These are phyloP conservation scores for Xenopus borealis DNA, from an alignment of 2,113 vertebrate species.

Conservation along the genomic window DNA sequence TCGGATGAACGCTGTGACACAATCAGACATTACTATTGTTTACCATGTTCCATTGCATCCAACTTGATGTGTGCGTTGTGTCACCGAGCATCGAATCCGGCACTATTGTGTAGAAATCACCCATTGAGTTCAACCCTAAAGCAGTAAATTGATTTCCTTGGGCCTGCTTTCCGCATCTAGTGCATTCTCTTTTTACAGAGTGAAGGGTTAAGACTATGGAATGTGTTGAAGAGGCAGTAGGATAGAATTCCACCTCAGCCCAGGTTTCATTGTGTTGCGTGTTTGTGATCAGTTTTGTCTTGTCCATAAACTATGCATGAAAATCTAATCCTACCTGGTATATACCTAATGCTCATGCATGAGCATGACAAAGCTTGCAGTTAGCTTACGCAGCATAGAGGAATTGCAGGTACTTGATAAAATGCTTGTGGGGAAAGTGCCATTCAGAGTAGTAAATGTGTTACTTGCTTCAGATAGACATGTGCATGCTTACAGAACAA, in stretches of 20 bases:
- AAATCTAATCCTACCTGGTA: slow-evolving; percentile 44
- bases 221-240: slow-evolving; percentile 21
- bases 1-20: too few relatives aligned
- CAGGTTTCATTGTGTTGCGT: slow-evolving; percentile 36
- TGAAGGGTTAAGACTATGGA: slow-evolving; percentile 30
- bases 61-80: too few relatives aligned
- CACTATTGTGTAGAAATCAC: too few relatives aligned
- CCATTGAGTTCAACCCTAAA: too few relatives aligned
- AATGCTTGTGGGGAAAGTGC: not conserved
- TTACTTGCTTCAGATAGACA: too few relatives aligned
- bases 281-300: slow-evolving; percentile 42
- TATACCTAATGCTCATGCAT: slow-evolving; percentile 26
- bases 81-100: too few relatives aligned
- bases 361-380: slow-evolving; percentile 35
- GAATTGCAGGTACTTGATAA: not conserved
- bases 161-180: too few relatives aligned
- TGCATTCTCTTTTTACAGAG: not conserved
- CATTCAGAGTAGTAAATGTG: too few relatives aligned
- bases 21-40: too few relatives aligned
- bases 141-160: too few relatives aligned
- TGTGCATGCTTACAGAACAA: too few relatives aligned
- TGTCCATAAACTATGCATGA: slow-evolving; percentile 44
- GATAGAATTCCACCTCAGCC: slow-evolving; percentile 36
- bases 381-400: not conserved
- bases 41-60: too few relatives aligned